phyloP scores from a whole-genome alignment of 2,113 vertebrate species.

The Alligator mississippiensis region DNA sequence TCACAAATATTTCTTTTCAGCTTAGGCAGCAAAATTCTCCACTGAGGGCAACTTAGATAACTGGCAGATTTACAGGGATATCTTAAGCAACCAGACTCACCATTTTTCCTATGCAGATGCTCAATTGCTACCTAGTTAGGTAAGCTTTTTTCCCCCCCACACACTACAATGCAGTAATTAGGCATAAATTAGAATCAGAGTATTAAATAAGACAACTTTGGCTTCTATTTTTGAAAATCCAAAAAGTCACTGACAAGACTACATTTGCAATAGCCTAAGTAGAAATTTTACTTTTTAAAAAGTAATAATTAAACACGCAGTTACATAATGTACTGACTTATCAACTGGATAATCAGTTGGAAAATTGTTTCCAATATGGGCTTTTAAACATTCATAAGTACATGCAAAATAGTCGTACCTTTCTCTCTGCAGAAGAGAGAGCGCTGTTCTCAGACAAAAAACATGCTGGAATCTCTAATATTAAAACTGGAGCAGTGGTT shows the following conservation, averaged over 20 bases:
- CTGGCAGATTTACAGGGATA: conserved; percentile 61
- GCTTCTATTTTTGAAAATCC: conserved; percentile 61
- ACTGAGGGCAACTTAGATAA: conserved; percentile 60
- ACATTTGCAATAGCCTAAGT: conserved; percentile 72
- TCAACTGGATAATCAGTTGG: conserved; percentile 79
- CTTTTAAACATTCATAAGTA: conserved; percentile 69
- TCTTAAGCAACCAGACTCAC: conserved; percentile 52
- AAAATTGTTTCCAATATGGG: conserved; percentile 75
- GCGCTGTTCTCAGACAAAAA: conserved; percentile 31
- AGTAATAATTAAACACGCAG: conserved; percentile 70
- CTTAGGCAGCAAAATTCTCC: conserved; percentile 49
- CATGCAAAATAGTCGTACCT: conserved; percentile 62
- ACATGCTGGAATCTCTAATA: conserved; percentile 12
- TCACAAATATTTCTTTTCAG: conserved; percentile 63
- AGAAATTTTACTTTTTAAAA: conserved; percentile 78
- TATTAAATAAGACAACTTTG: conserved; percentile 49
- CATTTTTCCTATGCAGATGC: conserved; percentile 61
- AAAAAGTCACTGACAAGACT: conserved; percentile 73
- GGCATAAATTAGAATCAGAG: conserved; percentile 43
- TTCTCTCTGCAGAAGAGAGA: conserved; percentile 58
- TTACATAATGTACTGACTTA: conserved; percentile 72
- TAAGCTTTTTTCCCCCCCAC: conserved; percentile 59
- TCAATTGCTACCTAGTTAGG: conserved; percentile 54
- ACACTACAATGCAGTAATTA: conserved; percentile 51
- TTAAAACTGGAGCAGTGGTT: conserved; percentile 55